These are phyloP conservation scores for Portevinia maculata DNA, from an alignment of 2,888 invertebrate species.

Conservation along the genomic window DNA sequence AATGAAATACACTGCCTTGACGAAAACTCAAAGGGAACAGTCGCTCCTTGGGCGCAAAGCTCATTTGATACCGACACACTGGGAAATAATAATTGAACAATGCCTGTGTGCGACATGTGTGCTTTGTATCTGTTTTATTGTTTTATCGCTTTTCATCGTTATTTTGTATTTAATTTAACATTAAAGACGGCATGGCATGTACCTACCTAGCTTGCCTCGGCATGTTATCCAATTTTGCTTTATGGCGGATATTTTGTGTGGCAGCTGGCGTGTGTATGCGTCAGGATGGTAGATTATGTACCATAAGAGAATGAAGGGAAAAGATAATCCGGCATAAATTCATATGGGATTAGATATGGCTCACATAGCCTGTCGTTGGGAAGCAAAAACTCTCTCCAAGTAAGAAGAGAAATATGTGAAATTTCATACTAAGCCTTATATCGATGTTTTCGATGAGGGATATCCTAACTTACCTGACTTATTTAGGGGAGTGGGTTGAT, in stretches of 20 bases:
- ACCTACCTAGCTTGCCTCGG: not conserved
- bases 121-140: conserved; percentile 67
- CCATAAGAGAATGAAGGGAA: conserved; percentile 1
- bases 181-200: conserved; percentile 41
- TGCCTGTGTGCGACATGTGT: conserved; percentile 55
- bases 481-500: no score
- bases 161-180: conserved; percentile 70
- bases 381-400: not conserved
- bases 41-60: conserved; percentile 23
- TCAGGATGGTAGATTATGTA: not conserved
- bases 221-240: conserved; percentile 65
- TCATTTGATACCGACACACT: conserved; percentile 30
- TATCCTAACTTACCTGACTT: not conserved
- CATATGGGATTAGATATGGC: conserved; percentile 51
- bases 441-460: conserved; percentile 26
- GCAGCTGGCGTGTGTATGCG: conserved; percentile 32
- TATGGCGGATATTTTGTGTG: conserved; percentile 51
- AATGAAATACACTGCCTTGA: conserved; percentile 37
- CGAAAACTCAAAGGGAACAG: conserved; percentile 27
- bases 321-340: conserved; percentile 64
- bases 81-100: conserved; percentile 60
- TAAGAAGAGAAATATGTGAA: conserved; percentile 20
- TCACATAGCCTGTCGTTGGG: conserved; percentile 2
- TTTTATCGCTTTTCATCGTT: conserved; percentile 65
- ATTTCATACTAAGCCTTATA: conserved; percentile 22